Conservation (phyloP, 2,888 invertebrate species). For the Fragum whitleyi region DNA sequence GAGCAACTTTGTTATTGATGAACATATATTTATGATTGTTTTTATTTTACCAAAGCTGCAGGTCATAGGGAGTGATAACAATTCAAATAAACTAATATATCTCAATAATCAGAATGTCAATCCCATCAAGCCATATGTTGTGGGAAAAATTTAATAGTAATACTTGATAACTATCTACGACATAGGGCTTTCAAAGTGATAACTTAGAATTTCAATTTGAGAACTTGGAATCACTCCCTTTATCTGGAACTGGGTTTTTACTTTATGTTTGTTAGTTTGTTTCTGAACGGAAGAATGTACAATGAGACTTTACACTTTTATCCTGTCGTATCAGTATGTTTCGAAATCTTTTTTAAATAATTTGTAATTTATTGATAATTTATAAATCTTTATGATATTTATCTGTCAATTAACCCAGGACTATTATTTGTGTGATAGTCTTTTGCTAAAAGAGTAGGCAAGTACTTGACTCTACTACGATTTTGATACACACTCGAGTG, state of each 20-base stretch:
- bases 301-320: slow-evolving; percentile 11
- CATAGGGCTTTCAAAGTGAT: too few relatives aligned
- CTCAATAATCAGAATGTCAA: too few relatives aligned
- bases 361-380: slow-evolving; percentile 67
- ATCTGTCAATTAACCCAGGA: slow-evolving; percentile 58
- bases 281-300: slow-evolving; percentile 3
- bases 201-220: too few relatives aligned
- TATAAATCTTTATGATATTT: slow-evolving; percentile 67
- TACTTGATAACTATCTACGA: too few relatives aligned
- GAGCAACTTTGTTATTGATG: slow-evolving; percentile 15
- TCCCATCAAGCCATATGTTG: too few relatives aligned
- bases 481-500: slow-evolving; percentile 61
- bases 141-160: too few relatives aligned
- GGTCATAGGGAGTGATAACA: too few relatives aligned
- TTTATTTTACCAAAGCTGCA: background rate
- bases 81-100: too few relatives aligned
- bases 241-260: too few relatives aligned
- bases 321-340: slow-evolving; percentile 63
- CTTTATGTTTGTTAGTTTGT: slow-evolving; percentile 16
- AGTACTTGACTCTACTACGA: slow-evolving; percentile 76
- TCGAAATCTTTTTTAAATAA: slow-evolving; percentile 42
- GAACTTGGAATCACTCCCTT: too few relatives aligned
- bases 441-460: slow-evolving; percentile 67
- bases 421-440: slow-evolving; percentile 57
- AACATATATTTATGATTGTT: slow-evolving; percentile 26